phyloP scores from a whole-genome alignment of 2,888 invertebrate species.

The Rotaria socialis region DNA sequence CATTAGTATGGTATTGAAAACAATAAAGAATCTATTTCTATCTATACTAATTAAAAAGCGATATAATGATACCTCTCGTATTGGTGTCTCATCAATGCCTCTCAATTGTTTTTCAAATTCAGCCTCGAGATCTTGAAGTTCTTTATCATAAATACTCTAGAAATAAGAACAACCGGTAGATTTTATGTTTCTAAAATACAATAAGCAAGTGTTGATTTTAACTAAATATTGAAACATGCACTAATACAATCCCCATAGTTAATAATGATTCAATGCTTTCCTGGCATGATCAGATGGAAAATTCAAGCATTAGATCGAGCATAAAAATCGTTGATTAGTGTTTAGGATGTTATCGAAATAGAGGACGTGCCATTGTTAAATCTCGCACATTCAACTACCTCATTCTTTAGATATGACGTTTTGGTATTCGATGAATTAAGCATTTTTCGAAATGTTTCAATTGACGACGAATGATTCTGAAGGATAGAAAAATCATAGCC shows the following conservation, averaged over 20 bases:
- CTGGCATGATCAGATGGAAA: too few species aligned
- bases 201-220: too few species aligned
- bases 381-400: background rate
- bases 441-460: constrained; percentile 5
- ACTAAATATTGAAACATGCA: too few species aligned
- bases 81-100: background rate
- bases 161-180: background rate
- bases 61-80: background rate
- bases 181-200: too few species aligned
- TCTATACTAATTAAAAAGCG: background rate
- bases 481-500: background rate
- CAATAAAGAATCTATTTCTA: too few species aligned
- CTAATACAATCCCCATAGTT: too few species aligned
- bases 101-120: constrained; percentile 27
- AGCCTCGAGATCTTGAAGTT: constrained; percentile 23
- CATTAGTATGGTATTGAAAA: background rate
- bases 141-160: constrained; percentile 36
- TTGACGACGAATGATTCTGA: background rate
- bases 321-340: background rate
- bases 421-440: background rate
- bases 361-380: background rate
- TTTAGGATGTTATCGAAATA: background rate
- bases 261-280: too few species aligned
- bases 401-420: background rate
- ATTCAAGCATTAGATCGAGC: background rate